phyloP scores from a whole-genome alignment of 2,888 invertebrate species.

The Vandiemenella viatica region DNA sequence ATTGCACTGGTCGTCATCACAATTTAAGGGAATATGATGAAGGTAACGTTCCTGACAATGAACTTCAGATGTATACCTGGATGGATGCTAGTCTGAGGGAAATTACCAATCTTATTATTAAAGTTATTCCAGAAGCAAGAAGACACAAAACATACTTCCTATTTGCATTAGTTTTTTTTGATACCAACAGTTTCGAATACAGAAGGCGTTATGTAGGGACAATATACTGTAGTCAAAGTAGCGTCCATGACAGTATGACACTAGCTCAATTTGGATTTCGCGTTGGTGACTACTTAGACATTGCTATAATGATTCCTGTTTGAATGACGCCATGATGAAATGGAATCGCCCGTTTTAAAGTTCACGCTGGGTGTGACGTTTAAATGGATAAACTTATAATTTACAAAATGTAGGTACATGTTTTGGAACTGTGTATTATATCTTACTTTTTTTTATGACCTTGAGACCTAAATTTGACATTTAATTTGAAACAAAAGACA shows the following conservation, averaged over 20 bases:
- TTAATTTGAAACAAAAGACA: too few species aligned
- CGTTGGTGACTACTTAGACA: too few species aligned
- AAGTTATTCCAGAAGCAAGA: conserved; percentile 93
- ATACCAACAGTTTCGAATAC: conserved; percentile 53
- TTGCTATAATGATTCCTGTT: too few species aligned
- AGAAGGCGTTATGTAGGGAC: conserved; percentile 88
- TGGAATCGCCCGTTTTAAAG: too few species aligned
- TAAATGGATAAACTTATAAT: too few species aligned
- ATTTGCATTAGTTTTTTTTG: conserved; percentile 80
- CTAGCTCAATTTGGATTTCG: conserved; percentile 57
- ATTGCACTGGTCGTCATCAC: conserved; percentile 80
- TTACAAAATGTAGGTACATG: too few species aligned
- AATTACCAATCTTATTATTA: conserved; percentile 89
- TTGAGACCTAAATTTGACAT: too few species aligned
- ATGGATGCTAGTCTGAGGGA: conserved; percentile 90
- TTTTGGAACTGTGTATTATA: too few species aligned
- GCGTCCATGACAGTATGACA: conserved; percentile 88
- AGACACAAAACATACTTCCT: conserved; percentile 94
- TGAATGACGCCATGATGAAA: too few species aligned
- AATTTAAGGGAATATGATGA: conserved; percentile 77
- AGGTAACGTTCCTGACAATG: conserved; percentile 89
- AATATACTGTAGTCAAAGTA: conserved; percentile 81
- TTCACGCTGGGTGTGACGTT: too few species aligned
- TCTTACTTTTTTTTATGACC: too few species aligned
- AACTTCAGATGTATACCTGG: conserved; percentile 98